Evolutionary conservation across 23 tunicate species (phyloP), one percentile per base, ranked within the genome.

Genomic region (Trididemnum clinides): DNA sequence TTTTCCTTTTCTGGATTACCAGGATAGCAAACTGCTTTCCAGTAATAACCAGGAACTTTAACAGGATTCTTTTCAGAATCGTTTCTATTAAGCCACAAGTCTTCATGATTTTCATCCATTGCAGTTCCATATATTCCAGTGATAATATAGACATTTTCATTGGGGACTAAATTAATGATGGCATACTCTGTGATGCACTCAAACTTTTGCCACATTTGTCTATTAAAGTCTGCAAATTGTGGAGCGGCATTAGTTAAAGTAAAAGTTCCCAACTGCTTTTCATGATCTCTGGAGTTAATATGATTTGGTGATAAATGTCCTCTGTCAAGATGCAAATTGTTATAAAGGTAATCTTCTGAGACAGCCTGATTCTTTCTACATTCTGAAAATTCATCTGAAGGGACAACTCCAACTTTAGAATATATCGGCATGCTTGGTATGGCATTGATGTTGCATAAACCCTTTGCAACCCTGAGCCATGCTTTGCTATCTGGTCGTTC

Each of bases 191-290:
- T 78, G 33, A 87, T 72, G 51, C 96, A 90, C 58, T 95, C 99
- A 33, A 75, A 95, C 19, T 38, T 81, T 10, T 89, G 70, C 99
- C 99, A 95, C 0, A 89, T 54, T 33, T 72, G 28, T 22, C 83
- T 58, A 71, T 95, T 95, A 59, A 95, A 95, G 1, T 64, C 50
- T 1, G 87, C 54, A 71, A 63, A 87, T 69, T 95, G 99, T 33
- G 99, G 99, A 32, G 99, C 99, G 30, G 95, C 99, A 83, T 95
- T 95, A 50, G 99, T 95, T 0, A 95, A 86, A 19, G 99, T 95
- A 57, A 95, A 95, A 25, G 99, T 95, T 3, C 64, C 84, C n/a
- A 39, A 32, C 51, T 90, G 99, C 10, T 85, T 87, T 64, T 86
- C 87, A 33, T 26, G 51, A 66, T 90, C 79, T 84, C 87, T 85